These are phyloP conservation scores for Amphimedon queenslandica DNA, from an alignment of 37 sponge, comb jelly and placozoan species.

Conservation along the genomic window DNA sequence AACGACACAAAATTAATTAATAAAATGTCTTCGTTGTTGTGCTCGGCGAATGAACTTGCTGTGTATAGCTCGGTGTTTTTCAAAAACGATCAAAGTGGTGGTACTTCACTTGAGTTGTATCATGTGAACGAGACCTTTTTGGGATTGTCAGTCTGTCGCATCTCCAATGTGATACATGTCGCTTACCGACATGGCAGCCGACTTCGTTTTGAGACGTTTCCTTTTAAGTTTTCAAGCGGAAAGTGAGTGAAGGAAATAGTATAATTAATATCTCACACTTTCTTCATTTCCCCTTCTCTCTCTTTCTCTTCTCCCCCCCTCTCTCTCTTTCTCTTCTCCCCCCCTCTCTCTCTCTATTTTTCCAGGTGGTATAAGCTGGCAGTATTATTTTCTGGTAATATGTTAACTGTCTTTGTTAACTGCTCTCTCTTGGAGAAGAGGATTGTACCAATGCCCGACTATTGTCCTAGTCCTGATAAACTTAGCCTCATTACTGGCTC, in stretches of 20 bases:
- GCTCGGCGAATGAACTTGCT: not conserved
- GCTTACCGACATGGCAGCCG: not conserved
- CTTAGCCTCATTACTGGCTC: not conserved
- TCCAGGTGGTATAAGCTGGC: not conserved
- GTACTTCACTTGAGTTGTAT: not conserved
- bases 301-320: not conserved
- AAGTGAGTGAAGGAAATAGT: not conserved
- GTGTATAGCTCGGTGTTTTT: conserved; percentile 2
- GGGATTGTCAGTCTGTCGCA: not conserved
- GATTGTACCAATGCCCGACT: not conserved
- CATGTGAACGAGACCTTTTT: not conserved
- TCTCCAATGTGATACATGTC: not conserved
- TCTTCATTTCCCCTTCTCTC: not conserved
- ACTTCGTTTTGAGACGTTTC: not conserved
- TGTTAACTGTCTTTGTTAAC: not conserved
- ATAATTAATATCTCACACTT: not conserved
- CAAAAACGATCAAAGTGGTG: not conserved
- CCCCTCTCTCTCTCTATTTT: conserved; percentile 4
- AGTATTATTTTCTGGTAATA: not conserved
- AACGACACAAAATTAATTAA: not conserved
- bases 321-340: conserved; percentile 6
- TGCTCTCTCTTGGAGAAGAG: not conserved
- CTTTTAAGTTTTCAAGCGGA: not conserved
- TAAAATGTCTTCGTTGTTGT: not conserved
- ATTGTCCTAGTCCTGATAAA: conserved; percentile 1